A percentile compares a stretch with the other conserved stretches of the same genome.
Conservation (phyloP, 2,113 vertebrate genomes). For the Melanerpes formicivorus region DNA sequence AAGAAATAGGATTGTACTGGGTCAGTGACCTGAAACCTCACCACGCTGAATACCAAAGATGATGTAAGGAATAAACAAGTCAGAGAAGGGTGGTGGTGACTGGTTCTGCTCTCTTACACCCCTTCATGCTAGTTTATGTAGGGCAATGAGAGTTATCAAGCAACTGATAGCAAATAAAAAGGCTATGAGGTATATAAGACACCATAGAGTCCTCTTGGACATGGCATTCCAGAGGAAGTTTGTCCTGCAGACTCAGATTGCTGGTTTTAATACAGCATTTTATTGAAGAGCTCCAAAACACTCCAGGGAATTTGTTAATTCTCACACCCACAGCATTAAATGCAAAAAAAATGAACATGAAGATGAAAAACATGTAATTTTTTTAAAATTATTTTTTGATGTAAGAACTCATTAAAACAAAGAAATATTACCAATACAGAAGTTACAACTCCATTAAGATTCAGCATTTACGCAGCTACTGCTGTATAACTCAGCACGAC, state of each 20-base stretch:
- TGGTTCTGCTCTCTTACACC: background rate
- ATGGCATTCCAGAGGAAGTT: background rate
- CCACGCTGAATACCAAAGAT: background rate
- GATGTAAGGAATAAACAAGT: background rate
- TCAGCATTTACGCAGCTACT: background rate
- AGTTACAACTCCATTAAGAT: background rate
- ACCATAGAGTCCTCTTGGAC: background rate
- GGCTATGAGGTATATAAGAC: background rate
- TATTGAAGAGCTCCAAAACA: background rate
- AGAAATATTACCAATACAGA: background rate
- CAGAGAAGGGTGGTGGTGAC: background rate
- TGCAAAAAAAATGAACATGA: too few species aligned
- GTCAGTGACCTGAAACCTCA: background rate
- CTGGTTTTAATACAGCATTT: background rate
- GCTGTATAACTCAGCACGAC: background rate
- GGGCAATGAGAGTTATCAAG: background rate
- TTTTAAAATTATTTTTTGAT: background rate
- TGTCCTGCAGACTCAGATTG: background rate
- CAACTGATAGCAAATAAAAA: background rate
- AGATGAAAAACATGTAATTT: background rate
- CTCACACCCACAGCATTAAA: background rate
- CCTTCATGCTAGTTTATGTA: background rate
- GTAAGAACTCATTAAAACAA: background rate
- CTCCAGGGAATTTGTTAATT: background rate
- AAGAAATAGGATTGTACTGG: background rate